Conservation (phyloP, 2,797 vertebrate species). For the Neopelma chrysocephalum region DNA sequence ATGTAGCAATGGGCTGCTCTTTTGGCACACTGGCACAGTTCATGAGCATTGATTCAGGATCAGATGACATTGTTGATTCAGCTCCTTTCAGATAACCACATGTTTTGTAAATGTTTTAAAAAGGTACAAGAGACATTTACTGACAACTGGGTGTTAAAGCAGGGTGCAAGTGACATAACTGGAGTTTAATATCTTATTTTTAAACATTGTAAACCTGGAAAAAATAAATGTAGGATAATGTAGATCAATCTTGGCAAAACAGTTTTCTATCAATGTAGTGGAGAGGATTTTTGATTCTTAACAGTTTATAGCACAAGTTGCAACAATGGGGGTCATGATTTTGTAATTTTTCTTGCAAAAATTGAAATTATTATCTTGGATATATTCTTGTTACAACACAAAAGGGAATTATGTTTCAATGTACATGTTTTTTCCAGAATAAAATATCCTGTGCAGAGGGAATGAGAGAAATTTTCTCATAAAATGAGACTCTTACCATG, state of each 20-base stretch:
- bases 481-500: background rate
- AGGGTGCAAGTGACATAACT: background rate
- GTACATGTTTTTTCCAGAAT: background rate
- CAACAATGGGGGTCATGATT: fast-evolving
- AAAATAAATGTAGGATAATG: background rate
- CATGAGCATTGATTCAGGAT: background rate
- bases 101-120: background rate
- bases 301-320: background rate
- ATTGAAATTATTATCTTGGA: background rate
- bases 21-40: background rate
- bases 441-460: background rate
- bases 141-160: background rate
- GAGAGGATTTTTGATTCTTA: background rate
- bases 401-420: background rate
- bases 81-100: background rate
- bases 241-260: background rate
- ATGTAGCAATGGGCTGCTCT: background rate
- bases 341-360: background rate
- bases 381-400: background rate
- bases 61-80: background rate
- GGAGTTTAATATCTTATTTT: background rate
- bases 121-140: background rate
- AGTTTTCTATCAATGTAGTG: background rate
- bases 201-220: background rate
- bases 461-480: background rate